Conservation (phyloP, 2,888 invertebrate genomes). For the Aspidapion aeneum region DNA sequence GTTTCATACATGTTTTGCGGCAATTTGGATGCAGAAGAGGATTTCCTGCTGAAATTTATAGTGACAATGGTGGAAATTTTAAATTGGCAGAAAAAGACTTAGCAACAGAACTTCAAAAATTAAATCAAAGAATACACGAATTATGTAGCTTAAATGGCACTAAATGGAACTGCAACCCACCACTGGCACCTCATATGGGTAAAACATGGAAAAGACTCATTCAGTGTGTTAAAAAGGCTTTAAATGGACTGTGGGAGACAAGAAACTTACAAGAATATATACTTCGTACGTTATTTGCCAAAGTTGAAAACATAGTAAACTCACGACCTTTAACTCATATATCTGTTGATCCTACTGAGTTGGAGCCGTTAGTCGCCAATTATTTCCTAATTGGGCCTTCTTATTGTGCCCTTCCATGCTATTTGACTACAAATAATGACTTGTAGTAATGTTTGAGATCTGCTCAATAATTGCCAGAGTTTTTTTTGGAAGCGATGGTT, state of each 20-base stretch:
- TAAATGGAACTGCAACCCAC: not conserved
- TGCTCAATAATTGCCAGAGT: not conserved
- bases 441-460: not conserved
- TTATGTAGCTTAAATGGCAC: not conserved
- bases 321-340: too few species aligned
- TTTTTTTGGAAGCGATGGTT: not conserved
- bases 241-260: too few species aligned
- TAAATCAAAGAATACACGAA: not conserved
- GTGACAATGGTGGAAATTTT: slow-evolving; percentile 13
- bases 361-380: too few species aligned
- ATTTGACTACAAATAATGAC: not conserved
- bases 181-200: not conserved
- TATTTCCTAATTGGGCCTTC: not conserved
- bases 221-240: not conserved
- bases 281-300: too few species aligned
- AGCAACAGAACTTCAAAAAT: not conserved
- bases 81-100: slow-evolving; percentile 6
- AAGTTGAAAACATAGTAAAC: too few species aligned
- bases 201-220: not conserved
- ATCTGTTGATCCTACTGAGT: too few species aligned
- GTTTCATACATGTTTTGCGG: not conserved
- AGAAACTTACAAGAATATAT: too few species aligned
- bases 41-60: slow-evolving; percentile 12
- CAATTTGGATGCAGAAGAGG: not conserved
- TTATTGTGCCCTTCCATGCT: not conserved